Percentiles rank a stretch among this genome's conserved stretches.
Conservation (phyloP, 2,113 vertebrate genomes). For the Malaclemys terrapin region DNA sequence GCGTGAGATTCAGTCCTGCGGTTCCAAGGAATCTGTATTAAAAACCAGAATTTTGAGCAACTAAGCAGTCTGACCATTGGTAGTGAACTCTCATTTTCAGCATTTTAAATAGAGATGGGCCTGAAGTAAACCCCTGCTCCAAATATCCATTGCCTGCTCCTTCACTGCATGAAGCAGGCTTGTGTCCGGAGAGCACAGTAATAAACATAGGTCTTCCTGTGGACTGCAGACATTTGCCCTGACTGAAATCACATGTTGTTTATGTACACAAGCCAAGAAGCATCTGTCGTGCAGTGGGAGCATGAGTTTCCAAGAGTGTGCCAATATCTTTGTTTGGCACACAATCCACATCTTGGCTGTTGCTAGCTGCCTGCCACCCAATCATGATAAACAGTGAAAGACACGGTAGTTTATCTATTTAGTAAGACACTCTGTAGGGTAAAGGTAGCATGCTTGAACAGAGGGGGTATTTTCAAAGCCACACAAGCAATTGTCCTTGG, state of each 20-base stretch:
- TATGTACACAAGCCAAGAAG: fast-evolving
- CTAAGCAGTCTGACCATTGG: background rate
- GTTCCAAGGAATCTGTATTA: background rate
- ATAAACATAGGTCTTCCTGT: background rate
- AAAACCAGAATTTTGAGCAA: background rate
- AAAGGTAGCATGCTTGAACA: background rate
- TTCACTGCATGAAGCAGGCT: background rate
- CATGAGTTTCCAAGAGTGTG: fast-evolving
- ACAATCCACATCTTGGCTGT: fast-evolving
- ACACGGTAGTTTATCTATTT: background rate
- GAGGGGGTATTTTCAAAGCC: background rate
- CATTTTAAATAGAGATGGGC: background rate
- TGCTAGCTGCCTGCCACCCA: background rate
- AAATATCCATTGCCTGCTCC: background rate
- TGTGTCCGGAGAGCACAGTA: background rate
- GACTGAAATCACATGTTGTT: background rate
- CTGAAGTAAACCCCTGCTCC: background rate
- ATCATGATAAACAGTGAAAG: fast-evolving
- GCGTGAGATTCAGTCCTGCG: background rate
- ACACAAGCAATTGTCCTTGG: background rate
- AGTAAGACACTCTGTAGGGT: background rate
- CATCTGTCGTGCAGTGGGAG: background rate
- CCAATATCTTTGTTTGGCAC: fast-evolving
- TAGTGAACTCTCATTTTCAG: background rate
- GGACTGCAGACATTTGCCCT: fast-evolving